Percentiles rank a stretch among this genome's conserved stretches.
Conservation (phyloP, 2,888 invertebrate genomes). For the Dicyrtomina minuta region DNA sequence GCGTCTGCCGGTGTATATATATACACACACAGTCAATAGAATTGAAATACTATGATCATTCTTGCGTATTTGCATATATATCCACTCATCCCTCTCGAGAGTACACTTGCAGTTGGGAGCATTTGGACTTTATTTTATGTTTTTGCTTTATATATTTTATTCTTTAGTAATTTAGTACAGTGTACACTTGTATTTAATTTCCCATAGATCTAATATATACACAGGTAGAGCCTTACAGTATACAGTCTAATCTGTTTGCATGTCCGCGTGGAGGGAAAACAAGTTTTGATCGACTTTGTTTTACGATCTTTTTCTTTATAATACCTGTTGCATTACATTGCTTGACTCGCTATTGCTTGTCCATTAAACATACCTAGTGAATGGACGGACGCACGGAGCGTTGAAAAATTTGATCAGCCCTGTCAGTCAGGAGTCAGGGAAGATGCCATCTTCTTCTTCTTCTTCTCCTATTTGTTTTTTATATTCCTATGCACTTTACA, state of each 20-base stretch:
- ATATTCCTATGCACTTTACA: no score
- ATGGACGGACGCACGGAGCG: not conserved
- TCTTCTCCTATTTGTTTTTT: not conserved
- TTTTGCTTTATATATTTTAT: not conserved
- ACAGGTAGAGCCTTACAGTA: not conserved
- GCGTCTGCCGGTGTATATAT: no score
- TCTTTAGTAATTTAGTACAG: constrained; percentile 5
- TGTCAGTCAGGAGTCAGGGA: no score
- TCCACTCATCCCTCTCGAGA: no score
- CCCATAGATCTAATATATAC: not conserved
- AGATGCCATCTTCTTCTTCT: constrained; percentile 7
- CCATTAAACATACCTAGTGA: not conserved
- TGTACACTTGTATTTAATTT: constrained; percentile 9
- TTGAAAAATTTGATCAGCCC: no score
- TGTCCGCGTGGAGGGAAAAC: constrained; percentile 1
- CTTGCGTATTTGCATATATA: no score
- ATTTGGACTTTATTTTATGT: not conserved
- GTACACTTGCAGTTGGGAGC: no score
- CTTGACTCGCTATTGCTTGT: not conserved
- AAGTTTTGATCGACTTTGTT: constrained; percentile 25
- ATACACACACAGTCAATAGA: no score
- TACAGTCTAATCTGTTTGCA: not conserved
- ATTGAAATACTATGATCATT: no score
- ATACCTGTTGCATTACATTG: not conserved
- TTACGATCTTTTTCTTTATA: constrained; percentile 18